Base-by-base conservation (phyloP, 1,140 invertebrate genomes). In the Aphelenchoides besseyi region DNA sequence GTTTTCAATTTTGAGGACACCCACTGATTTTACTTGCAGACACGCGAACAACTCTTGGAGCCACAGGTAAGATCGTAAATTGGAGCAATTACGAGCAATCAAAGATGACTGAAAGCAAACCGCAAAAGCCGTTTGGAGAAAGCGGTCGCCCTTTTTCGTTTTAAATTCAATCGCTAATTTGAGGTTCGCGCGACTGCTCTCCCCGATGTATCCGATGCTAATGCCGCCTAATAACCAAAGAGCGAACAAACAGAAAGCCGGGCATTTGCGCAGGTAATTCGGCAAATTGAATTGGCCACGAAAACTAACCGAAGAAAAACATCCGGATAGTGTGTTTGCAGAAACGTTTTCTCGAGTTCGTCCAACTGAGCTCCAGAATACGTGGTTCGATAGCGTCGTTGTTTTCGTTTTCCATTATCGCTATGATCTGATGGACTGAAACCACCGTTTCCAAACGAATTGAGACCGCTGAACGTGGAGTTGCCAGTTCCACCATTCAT, bases 381-480 rank as follows among this genome's bases (percentile, higher is more conserved):
- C 41, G 41, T 48, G 41, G 41, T 48, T 12, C 55, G 5, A 18
- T 59, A 59, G 26, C 55, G 55, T 33, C 55, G 5, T 33, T 59
- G 55, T 23, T 59, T 59, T 8, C 55, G 55, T 23, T 33, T 28
- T 59, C 55, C 55, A 33, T 23, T 59, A 5, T 59, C 55, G 12
- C 26, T 29, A 23, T 29, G 5, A 23, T 23, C 41, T 12, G 41
- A 48, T 23, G 41, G 41, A 23, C 41, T 48, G 41, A 48, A 23
- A 23, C 23, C 41, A 23, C 41, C 41, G 41, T 23, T 23, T 48
- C 41, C 41, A 23, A 18, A 8, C 18, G 55, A 23, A 33, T 23
- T 33, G 18, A 59, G 55, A 41, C 37, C n/a, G 37, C 37, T n/a
- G 5, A 5, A 5, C 5, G 23, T 33, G 5, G 55, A 59, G 23